Base-by-base conservation (phyloP, 1,140 invertebrate genomes). In the Helicoverpa armigera region DNA sequence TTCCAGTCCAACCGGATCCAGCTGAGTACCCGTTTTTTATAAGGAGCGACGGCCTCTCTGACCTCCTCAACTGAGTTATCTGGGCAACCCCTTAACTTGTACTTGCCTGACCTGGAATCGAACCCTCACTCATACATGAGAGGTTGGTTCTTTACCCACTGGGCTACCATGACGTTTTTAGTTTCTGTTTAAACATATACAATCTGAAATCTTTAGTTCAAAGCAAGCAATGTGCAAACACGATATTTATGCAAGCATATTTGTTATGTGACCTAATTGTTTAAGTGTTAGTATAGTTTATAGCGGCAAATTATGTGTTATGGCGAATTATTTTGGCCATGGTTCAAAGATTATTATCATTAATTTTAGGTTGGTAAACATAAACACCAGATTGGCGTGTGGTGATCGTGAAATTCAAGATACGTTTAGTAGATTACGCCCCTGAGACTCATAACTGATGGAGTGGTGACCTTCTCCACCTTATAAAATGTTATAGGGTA, bases 271-370 rank as follows among this genome's bases (percentile, higher is more conserved):
- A 69, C 65, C 43, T 69, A 50, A 69, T 69, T 50, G 43, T n/a
- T 50, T 69, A 23, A 69, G 43, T 69, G 65, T 69, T 51, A 69
- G 7, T 48, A 50, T 50, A 69, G 3, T 50, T 50, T 69, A 18
- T 61, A 43, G 65, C 65, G 50, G 43, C 12, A 50, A 69, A 69
- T 69, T 50, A 50, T 69, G 65, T 69, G 63, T 67, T 67, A 10
- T 16, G 23, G 63, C 35, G 16, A 58, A 65, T 65, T 43, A 10
- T 18, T 48, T 31, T 67, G 35, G 13, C n/a, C 31, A 10, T 43
- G 35, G 35, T 65, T 43, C 48, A 69, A 48, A 13, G 43, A 69
- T 69, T 69, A 69, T 50, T 43, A 50, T 69, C 11, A 16, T 69
- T 69, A 51, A 69, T 69, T 18, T 50, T 23, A 50, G 65, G 43